Evolutionary conservation across 2,888 invertebrate genomes (phyloP).

Genomic region (Cephus sareptanus): DNA sequence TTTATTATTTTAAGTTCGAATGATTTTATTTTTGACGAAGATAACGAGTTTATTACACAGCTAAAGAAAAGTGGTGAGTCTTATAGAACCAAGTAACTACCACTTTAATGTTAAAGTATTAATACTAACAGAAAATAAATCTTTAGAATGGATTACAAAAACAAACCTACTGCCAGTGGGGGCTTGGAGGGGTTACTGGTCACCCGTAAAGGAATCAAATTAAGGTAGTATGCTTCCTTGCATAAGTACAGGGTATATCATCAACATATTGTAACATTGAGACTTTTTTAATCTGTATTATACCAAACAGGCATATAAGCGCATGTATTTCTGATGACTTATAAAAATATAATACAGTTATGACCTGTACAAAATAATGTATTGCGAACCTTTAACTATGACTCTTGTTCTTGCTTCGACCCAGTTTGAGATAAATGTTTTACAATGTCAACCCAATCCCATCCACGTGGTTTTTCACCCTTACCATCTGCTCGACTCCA

Average conservation of each 20-base stretch:
- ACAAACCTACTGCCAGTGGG: conserved; percentile 71
- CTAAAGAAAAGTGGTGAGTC: conserved; percentile 46
- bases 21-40: conserved; percentile 47
- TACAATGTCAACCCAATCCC: conserved; percentile 97
- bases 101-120: not conserved
- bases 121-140: conserved; percentile 4
- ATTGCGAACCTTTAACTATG: conserved; percentile 38
- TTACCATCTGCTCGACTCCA: conserved; percentile 87
- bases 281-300: conserved; percentile 7
- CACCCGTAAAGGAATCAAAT: not conserved
- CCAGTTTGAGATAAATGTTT: conserved; percentile 91
- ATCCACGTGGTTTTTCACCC: conserved; percentile 89
- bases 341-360: conserved; percentile 53
- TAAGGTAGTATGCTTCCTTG: not conserved
- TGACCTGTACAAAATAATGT: conserved; percentile 46
- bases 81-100: not conserved
- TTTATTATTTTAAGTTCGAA: conserved; percentile 38
- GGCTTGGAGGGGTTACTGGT: conserved; percentile 68
- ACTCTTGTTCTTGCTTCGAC: conserved; percentile 66
- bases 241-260: not conserved
- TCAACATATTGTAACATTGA: not conserved
- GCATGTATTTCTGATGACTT: conserved; percentile 48
- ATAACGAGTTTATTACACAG: conserved; percentile 43
- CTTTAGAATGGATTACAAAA: conserved; percentile 71
- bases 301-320: conserved; percentile 29